phyloP scores from a whole-genome alignment of 2,113 vertebrate species.

The Lepus timidus region DNA sequence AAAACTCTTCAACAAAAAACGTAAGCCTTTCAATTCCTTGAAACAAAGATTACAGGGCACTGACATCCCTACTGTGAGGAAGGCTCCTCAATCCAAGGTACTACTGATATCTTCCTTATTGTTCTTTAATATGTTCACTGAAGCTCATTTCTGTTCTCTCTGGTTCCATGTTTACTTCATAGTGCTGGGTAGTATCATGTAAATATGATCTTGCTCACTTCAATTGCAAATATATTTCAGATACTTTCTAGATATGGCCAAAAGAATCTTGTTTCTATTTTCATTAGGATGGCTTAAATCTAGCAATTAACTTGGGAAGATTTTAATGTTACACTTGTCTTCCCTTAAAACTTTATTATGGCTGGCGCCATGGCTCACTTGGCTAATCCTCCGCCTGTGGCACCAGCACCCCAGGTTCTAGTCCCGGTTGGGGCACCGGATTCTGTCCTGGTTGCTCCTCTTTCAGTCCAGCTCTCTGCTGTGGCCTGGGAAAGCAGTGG shows the following conservation, averaged over 20 bases:
- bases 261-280: constrained; percentile 68
- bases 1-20: constrained; percentile 83
- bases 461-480: too few relatives aligned
- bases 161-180: constrained; percentile 62
- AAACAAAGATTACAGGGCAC: constrained; percentile 83
- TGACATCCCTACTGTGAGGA: constrained; percentile 74
- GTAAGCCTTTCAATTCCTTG: constrained; percentile 84
- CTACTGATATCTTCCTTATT: not conserved
- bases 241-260: constrained; percentile 73
- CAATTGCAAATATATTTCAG: constrained; percentile 65
- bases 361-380: too few relatives aligned
- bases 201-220: constrained; percentile 67
- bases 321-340: constrained; percentile 53
- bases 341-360: not conserved
- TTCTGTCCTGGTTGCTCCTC: too few relatives aligned
- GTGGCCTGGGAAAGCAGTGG: too few relatives aligned
- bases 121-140: constrained; percentile 28
- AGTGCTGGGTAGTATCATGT: constrained; percentile 40
- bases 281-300: constrained; percentile 66
- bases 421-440: too few relatives aligned
- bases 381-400: too few relatives aligned
- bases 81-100: constrained; percentile 69
- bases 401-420: too few relatives aligned
- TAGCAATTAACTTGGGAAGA: constrained; percentile 64
- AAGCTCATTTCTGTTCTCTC: constrained; percentile 35